phyloP scores from a whole-genome alignment of 2,797 vertebrate genomes.

The Pseudomugil gertrudae region DNA sequence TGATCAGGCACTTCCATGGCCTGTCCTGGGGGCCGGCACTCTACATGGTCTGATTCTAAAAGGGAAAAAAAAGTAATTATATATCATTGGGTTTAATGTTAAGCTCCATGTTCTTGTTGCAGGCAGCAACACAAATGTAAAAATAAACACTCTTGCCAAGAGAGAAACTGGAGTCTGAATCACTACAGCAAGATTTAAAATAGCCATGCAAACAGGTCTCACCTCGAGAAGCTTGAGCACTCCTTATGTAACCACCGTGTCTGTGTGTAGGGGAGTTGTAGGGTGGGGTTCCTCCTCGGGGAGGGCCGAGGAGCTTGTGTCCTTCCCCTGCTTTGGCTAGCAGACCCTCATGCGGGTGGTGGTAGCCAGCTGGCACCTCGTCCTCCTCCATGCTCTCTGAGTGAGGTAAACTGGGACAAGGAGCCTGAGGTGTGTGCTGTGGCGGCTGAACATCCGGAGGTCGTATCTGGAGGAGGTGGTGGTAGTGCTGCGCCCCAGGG shows the following conservation, averaged over 20 bases:
- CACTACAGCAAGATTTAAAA: not conserved
- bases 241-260: constrained; percentile 77
- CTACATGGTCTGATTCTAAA: constrained; percentile 84
- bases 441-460: constrained; percentile 84
- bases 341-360: constrained; percentile 82
- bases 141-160: not conserved
- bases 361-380: constrained; percentile 79
- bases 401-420: constrained; percentile 83
- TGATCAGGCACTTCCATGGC: constrained; percentile 91
- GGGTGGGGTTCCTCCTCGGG: constrained; percentile 83
- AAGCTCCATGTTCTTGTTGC: not conserved
- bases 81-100: too few relatives aligned
- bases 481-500: constrained; percentile 82
- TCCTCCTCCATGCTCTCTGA: constrained; percentile 99
- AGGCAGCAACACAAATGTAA: not conserved
- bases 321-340: constrained; percentile 87
- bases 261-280: constrained; percentile 86
- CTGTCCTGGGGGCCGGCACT: constrained; percentile 85
- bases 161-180: not conserved
- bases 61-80: not conserved
- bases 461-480: constrained; percentile 92
- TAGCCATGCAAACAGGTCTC: constrained; percentile 46
- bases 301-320: constrained; percentile 87
- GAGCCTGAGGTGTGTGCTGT: constrained; percentile 69
- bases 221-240: constrained; percentile 84